phyloP scores from a whole-genome alignment of 2,113 vertebrate species.

The Gopherus evgoodei region DNA sequence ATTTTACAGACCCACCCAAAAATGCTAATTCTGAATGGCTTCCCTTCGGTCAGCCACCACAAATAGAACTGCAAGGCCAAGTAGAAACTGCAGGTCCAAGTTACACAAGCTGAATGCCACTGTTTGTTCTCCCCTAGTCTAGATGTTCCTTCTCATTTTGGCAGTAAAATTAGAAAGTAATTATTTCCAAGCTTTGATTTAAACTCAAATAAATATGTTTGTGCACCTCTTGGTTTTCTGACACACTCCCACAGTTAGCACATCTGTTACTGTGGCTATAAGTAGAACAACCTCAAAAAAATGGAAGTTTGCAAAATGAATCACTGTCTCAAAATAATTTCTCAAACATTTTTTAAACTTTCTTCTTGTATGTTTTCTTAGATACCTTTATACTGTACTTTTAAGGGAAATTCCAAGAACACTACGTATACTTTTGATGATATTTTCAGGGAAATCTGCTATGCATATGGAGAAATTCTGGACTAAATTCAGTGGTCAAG shows the following conservation, averaged over 20 bases:
- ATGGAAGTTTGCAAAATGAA: neutral
- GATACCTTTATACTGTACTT: neutral
- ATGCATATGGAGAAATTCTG: neutral
- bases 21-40: constrained; percentile 50
- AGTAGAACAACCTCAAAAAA: neutral
- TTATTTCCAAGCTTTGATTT: neutral
- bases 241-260: neutral
- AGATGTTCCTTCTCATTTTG: neutral
- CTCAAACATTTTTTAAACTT: neutral
- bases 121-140: neutral
- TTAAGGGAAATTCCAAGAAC: neutral
- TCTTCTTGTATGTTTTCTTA: neutral
- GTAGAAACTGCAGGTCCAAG: neutral
- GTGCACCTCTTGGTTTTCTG: neutral
- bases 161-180: neutral
- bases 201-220: neutral
- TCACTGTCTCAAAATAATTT: neutral
- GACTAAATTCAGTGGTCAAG: neutral
- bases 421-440: neutral
- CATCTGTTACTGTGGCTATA: neutral
- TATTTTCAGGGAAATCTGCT: neutral
- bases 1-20: neutral
- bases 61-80: neutral
- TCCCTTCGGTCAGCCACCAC: constrained; percentile 26
- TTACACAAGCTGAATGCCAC: neutral